Evolutionary conservation across 2,797 vertebrate species (phyloP).

Genomic region (Pseudochirops cupreus): DNA sequence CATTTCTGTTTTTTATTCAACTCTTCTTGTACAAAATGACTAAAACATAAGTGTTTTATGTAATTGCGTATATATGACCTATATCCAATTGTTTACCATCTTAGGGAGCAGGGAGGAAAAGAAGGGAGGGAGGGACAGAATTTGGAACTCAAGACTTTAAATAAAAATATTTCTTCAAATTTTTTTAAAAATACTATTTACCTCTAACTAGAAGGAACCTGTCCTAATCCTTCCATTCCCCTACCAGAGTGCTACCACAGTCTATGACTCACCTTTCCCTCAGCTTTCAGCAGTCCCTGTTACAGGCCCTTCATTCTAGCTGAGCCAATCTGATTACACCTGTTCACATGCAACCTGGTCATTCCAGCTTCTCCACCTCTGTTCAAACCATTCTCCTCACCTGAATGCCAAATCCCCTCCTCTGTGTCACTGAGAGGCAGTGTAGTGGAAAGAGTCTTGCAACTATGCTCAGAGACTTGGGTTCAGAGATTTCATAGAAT

Average conservation of each 20-base stretch:
- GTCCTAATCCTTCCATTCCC: background rate
- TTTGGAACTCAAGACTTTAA: too few species aligned
- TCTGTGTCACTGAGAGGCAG: background rate
- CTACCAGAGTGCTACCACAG: background rate
- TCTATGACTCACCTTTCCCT: background rate
- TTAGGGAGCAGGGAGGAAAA: too few species aligned
- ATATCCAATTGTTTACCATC: too few species aligned
- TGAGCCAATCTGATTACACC: background rate
- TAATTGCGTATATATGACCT: too few species aligned
- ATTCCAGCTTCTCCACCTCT: background rate
- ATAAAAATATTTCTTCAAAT: background rate
- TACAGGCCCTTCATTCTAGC: background rate
- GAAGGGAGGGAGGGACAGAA: too few species aligned
- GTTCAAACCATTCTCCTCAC: conserved; percentile 21
- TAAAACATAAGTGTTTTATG: too few species aligned
- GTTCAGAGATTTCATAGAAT: background rate
- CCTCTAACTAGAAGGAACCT: background rate
- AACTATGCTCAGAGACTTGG: background rate
- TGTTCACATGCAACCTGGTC: background rate
- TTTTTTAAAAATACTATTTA: background rate
- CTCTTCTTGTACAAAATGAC: too few species aligned
- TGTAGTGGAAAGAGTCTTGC: background rate
- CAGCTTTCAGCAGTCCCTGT: background rate
- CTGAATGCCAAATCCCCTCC: background rate
- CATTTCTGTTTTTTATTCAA: too few species aligned